Percentiles rank a stretch among this genome's conserved stretches.
Evolutionary conservation across 2,888 invertebrate species (phyloP).

Genomic region (Cantharis lateralis): DNA sequence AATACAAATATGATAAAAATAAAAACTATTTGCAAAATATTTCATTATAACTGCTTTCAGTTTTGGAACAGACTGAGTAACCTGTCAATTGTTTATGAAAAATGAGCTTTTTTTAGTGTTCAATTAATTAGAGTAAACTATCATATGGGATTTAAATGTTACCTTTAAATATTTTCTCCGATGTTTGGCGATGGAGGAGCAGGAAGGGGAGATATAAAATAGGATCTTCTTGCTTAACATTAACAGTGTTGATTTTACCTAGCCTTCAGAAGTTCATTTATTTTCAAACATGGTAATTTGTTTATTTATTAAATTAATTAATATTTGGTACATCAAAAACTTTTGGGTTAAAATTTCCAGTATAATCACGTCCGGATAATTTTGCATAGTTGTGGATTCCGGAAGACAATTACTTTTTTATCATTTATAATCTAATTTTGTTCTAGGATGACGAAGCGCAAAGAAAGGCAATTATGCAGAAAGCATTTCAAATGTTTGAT

Average conservation of each 20-base stretch:
- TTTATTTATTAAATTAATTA: no score
- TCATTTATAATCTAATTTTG: not conserved
- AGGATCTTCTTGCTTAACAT: slow-evolving; percentile 24
- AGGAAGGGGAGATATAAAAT: slow-evolving; percentile 28
- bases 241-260: slow-evolving; percentile 10
- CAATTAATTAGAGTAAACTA: not conserved
- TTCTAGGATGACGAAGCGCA: slow-evolving; percentile 69
- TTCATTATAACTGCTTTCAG: not conserved
- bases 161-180: not conserved
- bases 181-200: not conserved
- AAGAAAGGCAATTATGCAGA: slow-evolving; percentile 88
- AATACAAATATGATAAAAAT: not conserved
- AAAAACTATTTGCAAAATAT: not conserved
- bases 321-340: no score
- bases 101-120: not conserved
- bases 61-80: not conserved
- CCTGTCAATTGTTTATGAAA: not conserved
- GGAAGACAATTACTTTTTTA: no score
- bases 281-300: not conserved
- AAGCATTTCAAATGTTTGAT: slow-evolving; percentile 97
- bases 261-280: not conserved
- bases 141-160: not conserved
- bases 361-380: no score
- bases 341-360: no score
- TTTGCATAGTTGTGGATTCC: no score